Base-by-base conservation (phyloP, 2,113 vertebrate species). In the Circaetus gallicus region DNA sequence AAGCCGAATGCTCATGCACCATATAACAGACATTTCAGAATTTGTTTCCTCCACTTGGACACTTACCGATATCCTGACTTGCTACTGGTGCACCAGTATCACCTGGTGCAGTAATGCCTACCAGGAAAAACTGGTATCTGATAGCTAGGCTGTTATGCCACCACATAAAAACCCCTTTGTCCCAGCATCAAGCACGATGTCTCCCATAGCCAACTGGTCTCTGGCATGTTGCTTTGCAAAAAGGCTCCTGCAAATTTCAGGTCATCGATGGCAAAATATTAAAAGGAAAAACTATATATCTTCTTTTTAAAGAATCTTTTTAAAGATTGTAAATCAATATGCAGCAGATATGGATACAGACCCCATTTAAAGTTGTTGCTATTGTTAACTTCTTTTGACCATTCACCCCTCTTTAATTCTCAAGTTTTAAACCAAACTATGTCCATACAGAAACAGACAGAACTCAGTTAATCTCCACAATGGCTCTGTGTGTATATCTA, bases 91-190 rank as follows among this genome's bases (percentile, higher is more conserved):
- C 38, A 38, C 38, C 38, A 38, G 38, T 38, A 34, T 38, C 56
- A 24, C 40, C n/a, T 22, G 10, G 12, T 56, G 50, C 49, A 58
- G 63, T 17, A 47, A 78, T 10, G 34, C 7, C 38, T 40, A 25
- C 50, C 32, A 72, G 62, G 52, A 74, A 72, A 73, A 67, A n/a
- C 2, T 38, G n/a, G 5, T 32, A 10, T 26, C 58, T 26, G 4
- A 50, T 6, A 21, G 29, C 34, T 6, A 65, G 49, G 42, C 36
- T 70, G n/a, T 24, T 52, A 49, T 18, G 14, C 28, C 47, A 67
- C 7, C 1, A 1, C 20, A 9, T 1, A 31, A 71, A 78, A 67
- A 3, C 2, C 4, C 10, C 1, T 3, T 24, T 16, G 42, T 24
- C 21, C 13, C 11, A 42, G 17, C 19, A 79, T 59, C n/a, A 86